phyloP scores from a whole-genome alignment of 2,888 invertebrate species.

The Eumacrocentrus americanus region DNA sequence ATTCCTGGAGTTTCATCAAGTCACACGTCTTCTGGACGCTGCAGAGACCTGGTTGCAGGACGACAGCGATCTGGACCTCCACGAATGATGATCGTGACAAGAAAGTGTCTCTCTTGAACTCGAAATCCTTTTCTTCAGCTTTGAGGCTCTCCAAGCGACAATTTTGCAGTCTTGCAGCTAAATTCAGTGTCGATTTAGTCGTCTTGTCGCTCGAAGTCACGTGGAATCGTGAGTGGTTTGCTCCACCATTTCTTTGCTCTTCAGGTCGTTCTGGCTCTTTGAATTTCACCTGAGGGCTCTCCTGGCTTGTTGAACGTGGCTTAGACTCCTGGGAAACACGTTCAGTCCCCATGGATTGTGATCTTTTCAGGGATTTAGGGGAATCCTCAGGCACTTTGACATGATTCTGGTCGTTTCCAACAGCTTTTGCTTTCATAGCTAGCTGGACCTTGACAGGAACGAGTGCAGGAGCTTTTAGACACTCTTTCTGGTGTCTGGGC shows the following conservation, averaged over 20 bases:
- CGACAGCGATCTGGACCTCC: slow-evolving; percentile 36
- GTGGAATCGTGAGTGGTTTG: not conserved
- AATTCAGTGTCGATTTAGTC: not conserved
- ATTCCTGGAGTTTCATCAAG: not conserved
- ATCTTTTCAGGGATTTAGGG: not conserved
- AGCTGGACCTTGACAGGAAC: not conserved
- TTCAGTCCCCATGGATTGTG: no score
- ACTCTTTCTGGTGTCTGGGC: slow-evolving; percentile 48
- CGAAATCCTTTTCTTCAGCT: not conserved
- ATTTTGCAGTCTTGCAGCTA: not conserved
- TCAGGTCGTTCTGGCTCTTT: no score
- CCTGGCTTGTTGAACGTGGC: not conserved
- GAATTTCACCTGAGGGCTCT: not conserved
- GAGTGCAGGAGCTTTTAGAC: slow-evolving; percentile 44
- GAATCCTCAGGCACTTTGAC: not conserved
- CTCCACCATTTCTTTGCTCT: no score
- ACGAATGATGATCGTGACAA: slow-evolving; percentile 39
- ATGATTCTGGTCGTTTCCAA: not conserved
- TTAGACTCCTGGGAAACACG: not conserved
- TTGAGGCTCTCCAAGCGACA: not conserved
- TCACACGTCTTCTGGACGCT: slow-evolving; percentile 44
- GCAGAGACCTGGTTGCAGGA: slow-evolving; percentile 30
- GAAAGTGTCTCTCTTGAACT: slow-evolving; percentile 24
- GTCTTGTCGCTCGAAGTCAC: not conserved
- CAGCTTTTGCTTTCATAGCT: not conserved